Base-by-base conservation (phyloP, 2,797 vertebrate genomes). In the Tolypeutes matacus region DNA sequence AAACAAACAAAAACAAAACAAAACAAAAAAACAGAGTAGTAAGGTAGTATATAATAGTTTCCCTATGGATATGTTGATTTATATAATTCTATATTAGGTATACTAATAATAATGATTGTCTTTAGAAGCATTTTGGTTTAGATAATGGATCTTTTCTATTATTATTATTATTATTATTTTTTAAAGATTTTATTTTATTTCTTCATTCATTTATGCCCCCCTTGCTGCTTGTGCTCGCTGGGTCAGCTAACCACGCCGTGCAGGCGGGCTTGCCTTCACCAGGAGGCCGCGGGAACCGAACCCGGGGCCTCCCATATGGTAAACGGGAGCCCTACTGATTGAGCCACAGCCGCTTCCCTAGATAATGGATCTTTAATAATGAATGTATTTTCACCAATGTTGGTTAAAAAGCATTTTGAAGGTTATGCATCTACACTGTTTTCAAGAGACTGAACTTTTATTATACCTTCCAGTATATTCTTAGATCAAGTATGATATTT, bases 61-160 rank as follows among this genome's bases (percentile, higher is more conserved):
- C 64, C 53, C 8, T 92, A 29, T 87, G 56, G 77, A 62, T 84
- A 78, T 53, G 39, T 56, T 39, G 2, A 27, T 21, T 58, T 78
- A 25, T 51, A 53, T 53, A 78, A 78, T 46, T 46, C 34, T 20
- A 29, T 70, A 70, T 56, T 42, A 64, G 36, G 39, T 36, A 65
- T 20, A 10, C 18, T 56, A 5, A 80, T 70, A 83, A 58, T 58
- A 76, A 12, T 94, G n/a, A 85, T 49, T 64, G 27, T 31, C 12
- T 34, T 72, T 85, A 49, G 46, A 67, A 56, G 56, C 20, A 56
- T 78, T 96, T 78, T 87, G 70, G 21, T 53, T 91, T 87, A 72
- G 39, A 60, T 65, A 58, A 80, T 6, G 15, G 12, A 25, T 65
- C 5, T 58, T 23, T 76, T n/a, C n/a, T n/a, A n/a, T n/a, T n/a